Evolutionary conservation across 1,140 invertebrate genomes (phyloP), one percentile per base, ranked within the genome.

Genomic region (Gonioctena quinquepunctata): DNA sequence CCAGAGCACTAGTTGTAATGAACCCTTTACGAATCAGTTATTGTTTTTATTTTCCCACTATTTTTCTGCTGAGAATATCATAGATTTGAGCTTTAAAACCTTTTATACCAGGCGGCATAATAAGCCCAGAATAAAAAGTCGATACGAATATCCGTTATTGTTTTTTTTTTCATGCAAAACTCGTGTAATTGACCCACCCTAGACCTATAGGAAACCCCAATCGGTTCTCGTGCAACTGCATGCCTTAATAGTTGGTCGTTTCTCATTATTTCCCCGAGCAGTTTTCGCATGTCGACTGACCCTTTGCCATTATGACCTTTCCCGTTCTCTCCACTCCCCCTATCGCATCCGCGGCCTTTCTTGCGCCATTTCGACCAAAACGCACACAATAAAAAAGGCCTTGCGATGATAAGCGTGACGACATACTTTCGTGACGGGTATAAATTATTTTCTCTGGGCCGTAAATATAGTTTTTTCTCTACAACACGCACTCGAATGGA

Each of bases 361-460:
- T 42, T 42, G 33, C 16, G 33, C 33, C 33, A 42, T 42, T 42
- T 42, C 33, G 33, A 42, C 33, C 33, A n/a, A 42, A 42, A 42
- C 33, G 33, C 33, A 42, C 33, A 42, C 33, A 42, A 42, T 42
- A 42, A 59, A 59, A 59, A 59, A 59, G 56, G 56, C 56, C 56
- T 59, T 59, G 56, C 21, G 56, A 59, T 25, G 56, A 59, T 59
- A 59, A 59, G n/a, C 56, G 56, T 25, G 56, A 25, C 56, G 56
- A 59, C 56, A 59, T 59, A 59, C 2, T 59, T 59, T 59, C 56
- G 56, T 59, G 56, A 59, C 56, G 56, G 25, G 23, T 59, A 59
- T 59, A 59, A 59, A 59, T 59, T 59, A 59, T 25, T 59, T 25
- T 25, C 21, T 59, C 16, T 18, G 6, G 21, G 23, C 56, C 56